phyloP scores from a whole-genome alignment of 2,113 vertebrate genomes.

The Mirounga angustirostris region DNA sequence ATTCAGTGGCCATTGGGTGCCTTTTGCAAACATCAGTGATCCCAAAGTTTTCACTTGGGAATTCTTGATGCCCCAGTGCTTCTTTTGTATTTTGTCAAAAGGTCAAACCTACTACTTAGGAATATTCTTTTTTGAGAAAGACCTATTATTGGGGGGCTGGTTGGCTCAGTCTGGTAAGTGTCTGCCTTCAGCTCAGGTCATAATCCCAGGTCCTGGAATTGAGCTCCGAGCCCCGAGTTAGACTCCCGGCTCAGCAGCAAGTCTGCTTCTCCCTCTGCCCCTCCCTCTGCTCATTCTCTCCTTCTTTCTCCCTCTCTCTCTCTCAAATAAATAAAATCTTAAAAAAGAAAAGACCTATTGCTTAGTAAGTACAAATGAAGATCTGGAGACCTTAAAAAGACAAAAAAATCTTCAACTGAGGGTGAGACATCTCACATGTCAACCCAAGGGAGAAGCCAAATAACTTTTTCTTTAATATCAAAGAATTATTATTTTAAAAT shows the following conservation, averaged over 20 bases:
- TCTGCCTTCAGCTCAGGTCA: neutral
- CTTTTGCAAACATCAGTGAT: neutral
- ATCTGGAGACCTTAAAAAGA: neutral
- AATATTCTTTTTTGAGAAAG: conserved; percentile 16
- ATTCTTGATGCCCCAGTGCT: neutral
- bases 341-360: neutral
- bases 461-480: neutral
- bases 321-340: neutral
- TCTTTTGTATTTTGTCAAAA: neutral
- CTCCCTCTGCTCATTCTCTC: neutral
- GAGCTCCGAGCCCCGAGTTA: neutral
- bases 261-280: neutral
- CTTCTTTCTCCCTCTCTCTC: neutral
- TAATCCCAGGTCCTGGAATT: neutral
- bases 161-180: neutral
- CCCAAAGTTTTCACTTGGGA: neutral
- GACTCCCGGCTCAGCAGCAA: neutral
- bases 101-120: neutral
- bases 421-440: neutral
- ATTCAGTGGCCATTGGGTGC: neutral
- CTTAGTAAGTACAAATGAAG: neutral
- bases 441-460: neutral
- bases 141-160: neutral
- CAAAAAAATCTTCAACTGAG: neutral
- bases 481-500: conserved; percentile 16